Conservation (phyloP, 2,888 invertebrate species). For the Sphecodes monilicornis region DNA sequence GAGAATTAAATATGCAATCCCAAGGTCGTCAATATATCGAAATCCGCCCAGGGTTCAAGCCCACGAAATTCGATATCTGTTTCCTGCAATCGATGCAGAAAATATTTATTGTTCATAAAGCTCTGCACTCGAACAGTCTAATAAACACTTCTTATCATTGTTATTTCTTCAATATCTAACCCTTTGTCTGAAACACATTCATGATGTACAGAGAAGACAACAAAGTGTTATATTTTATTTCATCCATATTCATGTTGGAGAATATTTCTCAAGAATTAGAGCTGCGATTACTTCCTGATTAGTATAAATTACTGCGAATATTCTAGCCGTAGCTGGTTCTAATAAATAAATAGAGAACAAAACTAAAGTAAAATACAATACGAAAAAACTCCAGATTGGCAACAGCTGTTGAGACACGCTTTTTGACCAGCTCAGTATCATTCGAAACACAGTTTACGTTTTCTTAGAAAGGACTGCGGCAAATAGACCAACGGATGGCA, state of each 20-base stretch:
- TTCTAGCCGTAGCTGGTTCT: background rate
- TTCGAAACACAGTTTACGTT: background rate
- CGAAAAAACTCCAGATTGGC: background rate
- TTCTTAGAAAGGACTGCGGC: conserved; percentile 12
- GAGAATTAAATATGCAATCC: no score
- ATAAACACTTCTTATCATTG: background rate
- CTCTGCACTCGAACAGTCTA: background rate
- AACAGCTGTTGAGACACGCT: background rate
- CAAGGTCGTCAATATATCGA: no score
- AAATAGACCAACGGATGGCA: background rate
- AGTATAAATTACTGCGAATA: background rate
- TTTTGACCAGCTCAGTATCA: background rate
- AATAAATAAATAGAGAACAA: background rate
- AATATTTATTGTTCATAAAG: background rate
- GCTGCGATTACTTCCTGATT: background rate
- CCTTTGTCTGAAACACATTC: background rate
- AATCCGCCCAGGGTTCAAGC: no score
- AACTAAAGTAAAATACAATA: background rate
- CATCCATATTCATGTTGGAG: background rate
- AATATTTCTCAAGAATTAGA: background rate
- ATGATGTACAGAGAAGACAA: background rate
- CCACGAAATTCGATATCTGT: no score
- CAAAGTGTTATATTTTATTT: background rate
- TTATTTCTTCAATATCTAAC: background rate
- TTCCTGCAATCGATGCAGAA: no score